Conservation (phyloP, 1,140 invertebrate genomes). For the Atopsyche davidsoni region DNA sequence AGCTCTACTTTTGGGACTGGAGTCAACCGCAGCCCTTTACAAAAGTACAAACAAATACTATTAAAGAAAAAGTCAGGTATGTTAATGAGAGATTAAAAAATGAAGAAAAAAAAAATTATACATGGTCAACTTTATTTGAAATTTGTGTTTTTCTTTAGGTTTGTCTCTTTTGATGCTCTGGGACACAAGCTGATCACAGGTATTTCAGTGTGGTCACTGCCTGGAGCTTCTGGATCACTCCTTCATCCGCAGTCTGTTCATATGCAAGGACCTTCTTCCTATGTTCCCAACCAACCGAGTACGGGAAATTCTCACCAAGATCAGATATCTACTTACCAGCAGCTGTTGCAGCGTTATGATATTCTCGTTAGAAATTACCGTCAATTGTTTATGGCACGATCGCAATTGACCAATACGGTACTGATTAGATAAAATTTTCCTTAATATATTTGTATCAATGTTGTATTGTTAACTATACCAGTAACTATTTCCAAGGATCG, state of each 20-base stretch:
- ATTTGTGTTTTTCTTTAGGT: conserved; percentile 49
- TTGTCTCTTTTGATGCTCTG: conserved; percentile 76
- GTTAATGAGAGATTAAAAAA: conserved; percentile 24
- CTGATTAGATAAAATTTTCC: too few relatives aligned
- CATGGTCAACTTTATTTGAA: conserved; percentile 15
- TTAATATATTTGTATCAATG: too few relatives aligned
- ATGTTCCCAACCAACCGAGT: conserved; percentile 28
- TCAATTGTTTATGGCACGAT: conserved; percentile 42
- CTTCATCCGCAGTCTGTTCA: conserved; percentile 28
- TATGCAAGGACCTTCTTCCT: conserved; percentile 17
- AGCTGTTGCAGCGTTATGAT: conserved; percentile 45
- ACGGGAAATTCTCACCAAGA: conserved; percentile 36
- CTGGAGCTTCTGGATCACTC: conserved; percentile 23
- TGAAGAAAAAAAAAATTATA: conserved; percentile 10
- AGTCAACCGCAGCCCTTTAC: conserved; percentile 69
- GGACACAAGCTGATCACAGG: conserved; percentile 82
- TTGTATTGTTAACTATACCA: not conserved
- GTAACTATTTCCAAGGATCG: not conserved
- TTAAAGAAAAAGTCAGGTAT: conserved; percentile 72
- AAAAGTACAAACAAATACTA: conserved; percentile 59
- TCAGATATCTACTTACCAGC: conserved; percentile 44
- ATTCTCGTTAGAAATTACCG: conserved; percentile 45
- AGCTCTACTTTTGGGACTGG: conserved; percentile 90
- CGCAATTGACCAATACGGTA: conserved; percentile 36
- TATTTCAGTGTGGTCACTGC: conserved; percentile 52